Evolutionary conservation across 2,888 invertebrate species (phyloP).

Genomic region (Cordilura impudica): DNA sequence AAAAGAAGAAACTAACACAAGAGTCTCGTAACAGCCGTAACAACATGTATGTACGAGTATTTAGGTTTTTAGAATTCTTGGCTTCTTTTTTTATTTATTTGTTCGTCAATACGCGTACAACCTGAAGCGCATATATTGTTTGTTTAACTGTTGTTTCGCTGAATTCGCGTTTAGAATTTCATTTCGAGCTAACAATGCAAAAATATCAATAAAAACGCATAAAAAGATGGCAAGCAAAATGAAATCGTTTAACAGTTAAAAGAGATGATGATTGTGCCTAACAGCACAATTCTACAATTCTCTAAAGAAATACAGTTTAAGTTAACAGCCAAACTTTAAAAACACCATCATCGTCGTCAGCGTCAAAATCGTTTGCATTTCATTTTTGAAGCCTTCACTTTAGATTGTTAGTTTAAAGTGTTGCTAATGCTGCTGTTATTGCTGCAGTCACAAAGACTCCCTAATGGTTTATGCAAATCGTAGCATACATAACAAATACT

Average conservation of each 20-base stretch:
- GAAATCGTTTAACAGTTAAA: conserved; percentile 50
- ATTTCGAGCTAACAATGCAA: conserved; percentile 52
- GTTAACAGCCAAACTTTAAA: conserved; percentile 16
- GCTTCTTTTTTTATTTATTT: conserved; percentile 16
- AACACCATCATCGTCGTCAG: conserved; percentile 46
- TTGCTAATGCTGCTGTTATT: conserved; percentile 62
- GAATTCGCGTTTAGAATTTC: conserved; percentile 35
- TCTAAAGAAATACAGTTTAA: conserved; percentile 41
- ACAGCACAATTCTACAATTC: conserved; percentile 45
- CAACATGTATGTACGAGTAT: too few relatives aligned
- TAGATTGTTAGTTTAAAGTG: conserved; percentile 59
- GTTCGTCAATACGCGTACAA: too few relatives aligned
- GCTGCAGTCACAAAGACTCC: conserved; percentile 59
- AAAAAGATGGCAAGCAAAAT: conserved; percentile 43
- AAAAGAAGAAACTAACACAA: conserved; percentile 9
- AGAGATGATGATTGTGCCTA: conserved; percentile 37
- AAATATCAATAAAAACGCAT: conserved; percentile 62
- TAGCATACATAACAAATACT: conserved; percentile 47
- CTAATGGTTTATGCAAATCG: conserved; percentile 61
- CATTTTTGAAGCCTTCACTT: conserved; percentile 28
- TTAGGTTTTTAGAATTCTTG: conserved; percentile 29
- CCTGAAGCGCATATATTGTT: conserved; percentile 46
- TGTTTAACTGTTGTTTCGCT: conserved; percentile 27
- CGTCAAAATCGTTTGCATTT: conserved; percentile 10
- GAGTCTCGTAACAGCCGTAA: neutral